Conservation (phyloP, 1,140 invertebrate species). For the Drosophila sp. region DNA sequence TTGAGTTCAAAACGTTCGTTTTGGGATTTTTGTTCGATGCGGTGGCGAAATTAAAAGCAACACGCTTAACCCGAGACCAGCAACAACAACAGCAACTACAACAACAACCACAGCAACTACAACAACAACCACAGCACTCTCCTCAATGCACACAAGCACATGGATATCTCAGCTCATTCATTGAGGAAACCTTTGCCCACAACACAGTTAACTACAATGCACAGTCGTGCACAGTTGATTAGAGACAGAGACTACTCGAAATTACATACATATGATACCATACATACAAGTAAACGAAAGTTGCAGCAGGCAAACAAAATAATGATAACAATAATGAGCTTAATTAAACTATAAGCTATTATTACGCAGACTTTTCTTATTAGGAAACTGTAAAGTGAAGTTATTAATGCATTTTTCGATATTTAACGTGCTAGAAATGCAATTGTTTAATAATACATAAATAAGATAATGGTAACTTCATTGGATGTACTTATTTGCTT, state of each 20-base stretch:
- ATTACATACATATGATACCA: no score
- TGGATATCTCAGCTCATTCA: constrained; percentile 40
- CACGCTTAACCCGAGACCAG: constrained; percentile 53
- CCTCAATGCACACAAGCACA: constrained; percentile 8
- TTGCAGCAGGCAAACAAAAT: constrained; percentile 9
- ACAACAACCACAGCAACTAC: constrained; percentile 35
- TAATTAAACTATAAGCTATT: constrained; percentile 2
- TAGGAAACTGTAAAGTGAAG: background rate
- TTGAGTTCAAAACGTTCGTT: constrained; percentile 58
- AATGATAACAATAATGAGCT: constrained; percentile 21
- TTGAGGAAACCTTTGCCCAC: constrained; percentile 47
- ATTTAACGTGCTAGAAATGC: constrained; percentile 24
- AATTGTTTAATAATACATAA: background rate
- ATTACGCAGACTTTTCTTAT: no score
- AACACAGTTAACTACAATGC: constrained; percentile 10
- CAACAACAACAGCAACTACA: constrained; percentile 38
- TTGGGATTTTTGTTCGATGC: constrained; percentile 63
- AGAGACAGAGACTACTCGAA: constrained; percentile 37
- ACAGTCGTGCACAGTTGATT: constrained; percentile 41
- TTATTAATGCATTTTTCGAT: no score
- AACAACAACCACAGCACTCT: constrained; percentile 7
- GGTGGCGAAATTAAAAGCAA: constrained; percentile 77
- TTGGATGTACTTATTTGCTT: no score
- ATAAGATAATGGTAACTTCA: no score
- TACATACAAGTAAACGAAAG: no score